Evolutionary conservation across 2,797 vertebrate species (phyloP), one percentile per base, ranked within the genome.

Genomic region (Pipistrellus kuhlii): DNA sequence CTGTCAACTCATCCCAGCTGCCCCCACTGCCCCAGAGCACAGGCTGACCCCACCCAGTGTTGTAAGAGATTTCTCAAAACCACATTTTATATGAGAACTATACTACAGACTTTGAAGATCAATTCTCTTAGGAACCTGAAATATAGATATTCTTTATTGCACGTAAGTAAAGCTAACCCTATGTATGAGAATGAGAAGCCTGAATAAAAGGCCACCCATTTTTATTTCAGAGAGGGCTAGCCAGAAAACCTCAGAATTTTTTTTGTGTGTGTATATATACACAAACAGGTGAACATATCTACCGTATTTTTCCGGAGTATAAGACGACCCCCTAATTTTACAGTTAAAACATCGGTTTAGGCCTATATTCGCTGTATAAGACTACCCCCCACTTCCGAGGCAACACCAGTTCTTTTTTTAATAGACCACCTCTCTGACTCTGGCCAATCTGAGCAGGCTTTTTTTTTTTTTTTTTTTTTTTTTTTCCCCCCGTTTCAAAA

Each of bases 91-190:
- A 27, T 85, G 55, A 90, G 25, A 94, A 71, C 12, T 93, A 27
- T 32, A 44, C 41, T 91, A 20, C 30, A 71, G 3, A 88, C n/a
- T 69, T 91, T 27, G 30, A 89, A 88, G 21, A 64, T 53, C 64
- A 84, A 53, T 57, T 91, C 30, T 94, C 46, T 83, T 44, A 86
- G 71, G 14, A n/a, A 87, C 35, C 72, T 68, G 30, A 85, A 93
- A 89, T 82, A 64, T 3, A 48, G 38, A 90, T 94, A 44, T 59
- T 91, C 51, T 92, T 8, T 92, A 41, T 73, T 72, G 35, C 30
- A 88, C 46, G 6, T 64, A 38, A 93, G 20, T 84, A 80, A 38
- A 35, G 10, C 62, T 85, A 80, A 41, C 20, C 62, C 73, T 53
- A 4, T 23, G 1, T 82, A 4, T 78, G 27, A 88, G 35, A 84